phyloP scores from a whole-genome alignment of 1,140 invertebrate genomes.

The Andricus grossulariae region DNA sequence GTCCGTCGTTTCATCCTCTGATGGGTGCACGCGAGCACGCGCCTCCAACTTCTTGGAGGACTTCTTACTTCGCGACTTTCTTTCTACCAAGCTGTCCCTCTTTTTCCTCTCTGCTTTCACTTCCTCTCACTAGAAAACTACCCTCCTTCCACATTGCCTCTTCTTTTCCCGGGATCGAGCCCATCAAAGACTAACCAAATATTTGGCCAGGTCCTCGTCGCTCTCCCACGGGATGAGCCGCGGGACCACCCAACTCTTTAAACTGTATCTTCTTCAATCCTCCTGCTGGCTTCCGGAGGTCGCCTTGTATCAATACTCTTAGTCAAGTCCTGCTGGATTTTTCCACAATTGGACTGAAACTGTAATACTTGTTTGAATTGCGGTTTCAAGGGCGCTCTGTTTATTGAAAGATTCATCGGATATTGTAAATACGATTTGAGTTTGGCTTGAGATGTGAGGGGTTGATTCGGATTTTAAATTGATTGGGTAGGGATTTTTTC shows the following conservation, averaged over 20 bases:
- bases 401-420: conserved; percentile 52
- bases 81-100: conserved; percentile 37
- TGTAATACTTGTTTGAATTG: conserved; percentile 20
- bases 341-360: conserved; percentile 19
- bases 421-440: conserved; percentile 34
- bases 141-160: conserved; percentile 29
- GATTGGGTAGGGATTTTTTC: too few species aligned
- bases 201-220: conserved; percentile 69
- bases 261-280: conserved; percentile 55
- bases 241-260: conserved; percentile 58
- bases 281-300: conserved; percentile 44
- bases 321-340: conserved; percentile 22
- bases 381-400: conserved; percentile 36
- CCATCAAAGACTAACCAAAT: conserved; percentile 71
- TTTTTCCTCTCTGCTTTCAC: conserved; percentile 36
- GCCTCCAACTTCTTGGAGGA: conserved; percentile 52
- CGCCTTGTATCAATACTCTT: conserved; percentile 55
- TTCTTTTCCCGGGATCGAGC: conserved; percentile 53
- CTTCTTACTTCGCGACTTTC: conserved; percentile 50
- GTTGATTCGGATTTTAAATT: too few species aligned
- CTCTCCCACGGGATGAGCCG: conserved; percentile 46
- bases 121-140: conserved; percentile 39
- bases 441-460: neutral
- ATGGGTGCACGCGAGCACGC: conserved; percentile 59
- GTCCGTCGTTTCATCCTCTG: conserved; percentile 53